Evolutionary conservation across 2,113 vertebrate genomes (phyloP).

Genomic region (Poecilia latipinna): DNA sequence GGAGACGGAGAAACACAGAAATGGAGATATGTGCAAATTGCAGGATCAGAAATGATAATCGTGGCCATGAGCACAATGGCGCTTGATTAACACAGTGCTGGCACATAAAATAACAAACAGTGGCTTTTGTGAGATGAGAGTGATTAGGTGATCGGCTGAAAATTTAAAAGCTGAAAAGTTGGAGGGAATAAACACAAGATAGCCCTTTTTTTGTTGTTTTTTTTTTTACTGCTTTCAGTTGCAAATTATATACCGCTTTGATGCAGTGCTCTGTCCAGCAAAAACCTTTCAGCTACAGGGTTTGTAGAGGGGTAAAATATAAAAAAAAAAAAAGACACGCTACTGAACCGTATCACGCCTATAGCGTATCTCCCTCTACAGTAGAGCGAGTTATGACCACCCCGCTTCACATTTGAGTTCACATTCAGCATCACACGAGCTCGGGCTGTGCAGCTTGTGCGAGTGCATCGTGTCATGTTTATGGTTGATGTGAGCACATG

Average conservation of each 20-base stretch:
- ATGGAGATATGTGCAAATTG: conserved; percentile 35
- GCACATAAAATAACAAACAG: conserved; percentile 11
- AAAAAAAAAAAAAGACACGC: conserved; percentile 2
- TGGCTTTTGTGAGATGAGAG: conserved; percentile 6
- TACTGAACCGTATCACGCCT: conserved; percentile 10
- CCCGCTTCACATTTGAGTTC: conserved; percentile 29
- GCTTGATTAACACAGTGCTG: conserved; percentile 37
- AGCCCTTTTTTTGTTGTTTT: background rate
- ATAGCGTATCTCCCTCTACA: conserved; percentile 7
- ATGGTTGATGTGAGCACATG: conserved; percentile 68
- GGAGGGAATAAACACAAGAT: background rate
- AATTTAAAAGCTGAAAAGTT: conserved; percentile 1
- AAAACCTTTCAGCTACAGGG: conserved; percentile 7
- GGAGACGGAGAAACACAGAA: conserved; percentile 25
- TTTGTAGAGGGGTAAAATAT: background rate
- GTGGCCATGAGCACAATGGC: conserved; percentile 19
- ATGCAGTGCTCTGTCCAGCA: conserved; percentile 5
- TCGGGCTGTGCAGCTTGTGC: conserved; percentile 20
- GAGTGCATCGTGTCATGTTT: conserved; percentile 48
- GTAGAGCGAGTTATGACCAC: conserved; percentile 4
- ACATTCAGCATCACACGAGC: conserved; percentile 21
- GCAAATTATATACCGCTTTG: background rate
- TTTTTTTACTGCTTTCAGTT: background rate
- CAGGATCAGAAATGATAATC: conserved; percentile 4
- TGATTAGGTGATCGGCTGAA: background rate